Evolutionary conservation across 2,113 vertebrate genomes (phyloP), one percentile per base, ranked within the genome.

Genomic region (Riparia riparia): DNA sequence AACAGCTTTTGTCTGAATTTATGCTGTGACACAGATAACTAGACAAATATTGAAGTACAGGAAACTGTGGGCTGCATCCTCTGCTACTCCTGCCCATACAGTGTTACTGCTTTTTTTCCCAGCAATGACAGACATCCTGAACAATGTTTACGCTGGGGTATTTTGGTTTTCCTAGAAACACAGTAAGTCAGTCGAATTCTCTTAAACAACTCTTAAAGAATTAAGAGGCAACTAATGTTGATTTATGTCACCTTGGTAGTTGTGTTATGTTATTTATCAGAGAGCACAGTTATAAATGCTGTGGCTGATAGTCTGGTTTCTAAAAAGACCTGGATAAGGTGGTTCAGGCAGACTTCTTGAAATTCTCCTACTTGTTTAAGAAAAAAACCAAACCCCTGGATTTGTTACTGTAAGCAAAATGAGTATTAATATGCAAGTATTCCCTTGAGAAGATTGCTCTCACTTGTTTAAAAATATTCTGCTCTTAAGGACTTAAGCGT

Each of bases 91-190:
- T 74, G 26, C 41, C 47, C 1, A 1, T 22, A 56, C 3, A 6
- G 6, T 65, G 7, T 16, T 28, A 60, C 20, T 60, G 32, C 10
- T 49, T 84, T 93, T 44, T 93, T 90, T 69, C 49, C 68, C 60
- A 68, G 34, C 56, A 89, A 32, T 58, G 37, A 82, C 39, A 57
- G 32, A 6, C 49, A 60, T 53, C 34, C n/a, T 87, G 31, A 29
- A 3, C 49, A 42, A 12, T 39, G 20, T 53, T 58, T 31, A 34
- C 17, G 37, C 53, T 24, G 34, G 9, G 31, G 21, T 84, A 56
- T 79, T 93, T 76, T 32, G 21, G 8, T 6, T 91, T 92, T 87
- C 37, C 49, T 89, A 71, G 87, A 96, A 95, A 76, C 15, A 69
- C 41, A 51, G 10, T 39, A 80, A 78, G 25, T 26, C 41, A 51